These are phyloP conservation scores for Artemia sinica DNA, from an alignment of 2,888 invertebrate species.

Conservation along the genomic window DNA sequence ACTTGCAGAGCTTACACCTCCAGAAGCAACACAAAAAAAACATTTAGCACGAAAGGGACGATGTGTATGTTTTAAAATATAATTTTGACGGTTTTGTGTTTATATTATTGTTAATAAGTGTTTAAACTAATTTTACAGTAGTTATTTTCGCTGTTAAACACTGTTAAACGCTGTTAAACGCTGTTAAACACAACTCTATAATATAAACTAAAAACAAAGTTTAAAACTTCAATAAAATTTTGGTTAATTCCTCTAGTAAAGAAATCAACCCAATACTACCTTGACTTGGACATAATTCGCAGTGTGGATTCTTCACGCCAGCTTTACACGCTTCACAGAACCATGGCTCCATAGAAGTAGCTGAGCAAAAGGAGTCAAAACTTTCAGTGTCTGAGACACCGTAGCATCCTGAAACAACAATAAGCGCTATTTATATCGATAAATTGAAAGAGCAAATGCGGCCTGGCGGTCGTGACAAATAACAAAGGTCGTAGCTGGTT, in stretches of 20 bases:
- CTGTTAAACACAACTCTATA: conserved; percentile 5
- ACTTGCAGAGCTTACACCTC: no score
- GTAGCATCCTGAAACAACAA: conserved; percentile 51
- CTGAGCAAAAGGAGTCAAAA: conserved; percentile 77
- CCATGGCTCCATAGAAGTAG: conserved; percentile 95
- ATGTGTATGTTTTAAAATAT: no score
- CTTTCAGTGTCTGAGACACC: conserved; percentile 81
- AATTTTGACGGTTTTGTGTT: no score
- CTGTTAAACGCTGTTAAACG: background rate
- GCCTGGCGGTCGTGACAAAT: conserved; percentile 16
- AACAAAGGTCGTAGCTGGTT: conserved; percentile 17
- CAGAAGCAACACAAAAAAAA: no score
- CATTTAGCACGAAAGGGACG: no score
- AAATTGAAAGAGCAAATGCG: background rate
- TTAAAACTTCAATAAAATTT: background rate
- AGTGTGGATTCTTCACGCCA: conserved; percentile 66
- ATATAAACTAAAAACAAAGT: background rate
- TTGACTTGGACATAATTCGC: conserved; percentile 86
- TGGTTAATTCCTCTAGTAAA: background rate
- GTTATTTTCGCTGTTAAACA: background rate
- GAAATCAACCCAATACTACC: conserved; percentile 33
- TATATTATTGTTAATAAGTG: conserved; percentile 13
- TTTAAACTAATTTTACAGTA: background rate
- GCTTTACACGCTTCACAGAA: conserved; percentile 97
- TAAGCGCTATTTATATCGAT: background rate